phyloP scores from a whole-genome alignment of 2,113 vertebrate genomes.

The Solea senegalensis region DNA sequence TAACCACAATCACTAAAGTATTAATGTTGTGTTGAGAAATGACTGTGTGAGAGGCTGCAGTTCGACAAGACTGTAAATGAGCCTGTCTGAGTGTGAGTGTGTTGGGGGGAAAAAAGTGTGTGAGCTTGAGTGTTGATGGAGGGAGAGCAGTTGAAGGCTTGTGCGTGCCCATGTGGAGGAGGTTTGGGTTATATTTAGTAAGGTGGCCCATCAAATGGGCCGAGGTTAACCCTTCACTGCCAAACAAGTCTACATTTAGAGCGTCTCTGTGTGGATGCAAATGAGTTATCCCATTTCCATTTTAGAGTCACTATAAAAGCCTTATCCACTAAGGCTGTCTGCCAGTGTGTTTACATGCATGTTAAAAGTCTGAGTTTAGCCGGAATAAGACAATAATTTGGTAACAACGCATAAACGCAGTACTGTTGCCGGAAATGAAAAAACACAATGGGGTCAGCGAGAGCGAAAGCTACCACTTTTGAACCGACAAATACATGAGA shows the following conservation, averaged over 20 bases:
- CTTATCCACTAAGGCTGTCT: not conserved
- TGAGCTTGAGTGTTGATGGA: slow-evolving; percentile 57
- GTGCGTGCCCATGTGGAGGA: slow-evolving; percentile 64
- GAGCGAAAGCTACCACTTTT: too few relatives aligned
- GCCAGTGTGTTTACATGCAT: too few relatives aligned
- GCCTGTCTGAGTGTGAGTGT: slow-evolving; percentile 28
- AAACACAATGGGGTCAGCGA: too few relatives aligned
- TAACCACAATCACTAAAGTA: slow-evolving; percentile 58
- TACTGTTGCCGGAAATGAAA: too few relatives aligned
- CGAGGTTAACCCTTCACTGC: slow-evolving; percentile 55
- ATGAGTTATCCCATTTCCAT: not conserved
- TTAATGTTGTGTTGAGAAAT: slow-evolving; percentile 60
- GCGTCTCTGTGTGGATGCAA: not conserved
- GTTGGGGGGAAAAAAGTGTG: not conserved
- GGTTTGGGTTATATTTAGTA: slow-evolving; percentile 73
- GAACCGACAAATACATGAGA: too few relatives aligned
- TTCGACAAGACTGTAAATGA: slow-evolving; percentile 51
- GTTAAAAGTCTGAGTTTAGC: too few relatives aligned
- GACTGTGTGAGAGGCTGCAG: slow-evolving; percentile 42
- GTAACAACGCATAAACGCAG: too few relatives aligned
- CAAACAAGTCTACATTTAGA: slow-evolving; percentile 5
- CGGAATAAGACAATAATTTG: too few relatives aligned
- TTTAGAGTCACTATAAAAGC: not conserved
- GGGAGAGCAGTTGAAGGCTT: slow-evolving; percentile 60
- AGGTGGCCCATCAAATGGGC: slow-evolving; percentile 56